phyloP scores from a whole-genome alignment of 2,113 vertebrate species.

The Hirundichthys speculiger region DNA sequence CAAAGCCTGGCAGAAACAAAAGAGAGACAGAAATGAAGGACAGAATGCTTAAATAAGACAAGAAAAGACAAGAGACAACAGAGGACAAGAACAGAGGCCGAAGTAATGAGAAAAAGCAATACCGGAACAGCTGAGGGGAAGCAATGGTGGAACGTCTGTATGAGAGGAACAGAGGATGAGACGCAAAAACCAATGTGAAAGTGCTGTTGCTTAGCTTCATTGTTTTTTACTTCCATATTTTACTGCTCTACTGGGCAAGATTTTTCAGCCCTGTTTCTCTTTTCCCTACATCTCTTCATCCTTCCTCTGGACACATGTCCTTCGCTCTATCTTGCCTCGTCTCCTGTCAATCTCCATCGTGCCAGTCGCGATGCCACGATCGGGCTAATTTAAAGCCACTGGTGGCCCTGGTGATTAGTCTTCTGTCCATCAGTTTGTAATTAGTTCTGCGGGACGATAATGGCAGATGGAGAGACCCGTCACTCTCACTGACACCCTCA shows the following conservation, averaged over 20 bases:
- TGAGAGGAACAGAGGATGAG: conserved; percentile 14
- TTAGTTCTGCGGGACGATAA: conserved; percentile 71
- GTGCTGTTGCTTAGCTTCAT: not conserved
- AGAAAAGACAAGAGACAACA: conserved; percentile 20
- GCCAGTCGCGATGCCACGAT: conserved; percentile 30
- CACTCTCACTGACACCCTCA: conserved; percentile 34
- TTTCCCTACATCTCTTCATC: conserved; percentile 8
- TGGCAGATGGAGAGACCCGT: conserved; percentile 54
- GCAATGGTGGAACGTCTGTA: not conserved
- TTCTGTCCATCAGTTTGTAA: conserved; percentile 74
- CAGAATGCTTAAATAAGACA: conserved; percentile 14
- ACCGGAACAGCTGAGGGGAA: conserved; percentile 22
- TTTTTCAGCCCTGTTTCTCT: conserved; percentile 1
- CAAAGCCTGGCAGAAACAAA: conserved; percentile 37
- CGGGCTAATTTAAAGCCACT: conserved; percentile 66
- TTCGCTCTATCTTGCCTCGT: not conserved
- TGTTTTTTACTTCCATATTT: conserved; percentile 5
- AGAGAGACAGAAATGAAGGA: not conserved
- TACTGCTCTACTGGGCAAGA: not conserved
- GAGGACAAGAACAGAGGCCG: no score
- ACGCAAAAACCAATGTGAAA: not conserved
- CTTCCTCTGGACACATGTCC: conserved; percentile 14
- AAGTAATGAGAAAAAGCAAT: no score
- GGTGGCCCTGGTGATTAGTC: conserved; percentile 67
- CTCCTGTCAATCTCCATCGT: conserved; percentile 46